Percentiles rank a stretch among this genome's conserved stretches.
phyloP scores from a whole-genome alignment of 2,113 vertebrate species.

The Hemibates koningsi region DNA sequence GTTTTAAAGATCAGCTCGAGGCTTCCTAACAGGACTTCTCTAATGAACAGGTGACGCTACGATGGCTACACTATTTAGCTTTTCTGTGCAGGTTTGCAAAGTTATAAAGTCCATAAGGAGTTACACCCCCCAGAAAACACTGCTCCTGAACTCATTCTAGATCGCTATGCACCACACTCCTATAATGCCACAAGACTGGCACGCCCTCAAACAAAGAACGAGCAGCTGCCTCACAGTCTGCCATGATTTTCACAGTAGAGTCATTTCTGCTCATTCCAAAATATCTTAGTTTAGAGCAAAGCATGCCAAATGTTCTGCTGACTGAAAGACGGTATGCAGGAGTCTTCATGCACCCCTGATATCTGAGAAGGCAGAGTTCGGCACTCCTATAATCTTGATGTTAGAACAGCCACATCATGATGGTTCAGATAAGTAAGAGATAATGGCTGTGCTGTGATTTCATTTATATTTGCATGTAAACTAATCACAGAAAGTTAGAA shows the following conservation, averaged over 20 bases:
- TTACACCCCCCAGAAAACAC: background rate
- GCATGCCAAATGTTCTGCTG: background rate
- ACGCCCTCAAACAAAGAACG: background rate
- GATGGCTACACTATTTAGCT: background rate
- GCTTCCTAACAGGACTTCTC: background rate
- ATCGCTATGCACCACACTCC: background rate
- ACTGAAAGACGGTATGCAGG: background rate
- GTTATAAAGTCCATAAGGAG: background rate
- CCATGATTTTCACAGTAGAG: background rate
- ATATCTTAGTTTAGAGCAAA: background rate
- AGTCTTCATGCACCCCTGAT: background rate
- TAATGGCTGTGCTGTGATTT: background rate
- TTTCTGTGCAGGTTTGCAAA: background rate
- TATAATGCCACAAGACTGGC: background rate
- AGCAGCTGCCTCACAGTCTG: background rate
- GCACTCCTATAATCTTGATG: background rate
- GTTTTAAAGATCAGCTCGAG: background rate
- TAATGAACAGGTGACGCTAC: background rate
- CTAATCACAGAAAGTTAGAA: background rate
- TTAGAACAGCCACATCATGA: background rate
- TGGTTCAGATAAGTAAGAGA: background rate
- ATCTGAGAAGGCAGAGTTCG: background rate
- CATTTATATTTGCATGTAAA: background rate
- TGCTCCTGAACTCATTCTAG: background rate
- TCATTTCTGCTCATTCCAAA: background rate